Base-by-base conservation (phyloP, 2,888 invertebrate species). In the Cheiracanthium punctorium region DNA sequence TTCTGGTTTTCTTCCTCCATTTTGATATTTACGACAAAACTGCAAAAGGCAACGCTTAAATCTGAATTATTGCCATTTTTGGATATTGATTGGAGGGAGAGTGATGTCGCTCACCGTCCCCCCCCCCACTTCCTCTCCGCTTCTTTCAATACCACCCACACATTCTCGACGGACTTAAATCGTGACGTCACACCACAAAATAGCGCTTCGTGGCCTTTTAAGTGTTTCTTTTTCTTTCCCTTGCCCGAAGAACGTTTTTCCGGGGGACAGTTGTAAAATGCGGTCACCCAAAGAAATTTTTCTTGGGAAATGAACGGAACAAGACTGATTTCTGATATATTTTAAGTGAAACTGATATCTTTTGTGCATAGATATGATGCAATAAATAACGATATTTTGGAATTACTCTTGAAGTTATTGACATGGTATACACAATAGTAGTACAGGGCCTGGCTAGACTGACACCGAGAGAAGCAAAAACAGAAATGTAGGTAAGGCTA, bases 41-140 rank as follows among this genome's bases (percentile, higher is more conserved):
- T 80, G 80, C 75, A 75, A 80, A 80, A 71, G 74, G 71, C 84
- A 75, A 71, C 80, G 79, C 85, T 85, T 85, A 85, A 85, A 85
- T 72, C 85, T 85, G 85, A 85, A 85, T 85, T 85, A 85, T 85
- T 85, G 85, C 85, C 85, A 80, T 85, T 85, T 85, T 75, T 85
- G 70, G 70, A 30, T 85, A 85, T 85, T 85, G 85, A 85, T 85
- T 85, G 85, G 67, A 74, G 12, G 58, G 32, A 52, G 41, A 29
- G 32, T 33, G 20, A 14, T 29, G 30, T 24, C 1, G 8, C 14
- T 73, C 52, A 33, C 69, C 7, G 17, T n/a, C 29, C 65, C 69
- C 70, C 52, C 20, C 30, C 29, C 20, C 48, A 12, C 14, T 37
- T 43, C 41, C 37, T 37, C 4, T 37, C 37, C 37, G n/a, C n/a